Percentiles rank a stretch among this genome's conserved stretches.
Conservation (phyloP, 2,797 vertebrate genomes). For the Morelia viridis region DNA sequence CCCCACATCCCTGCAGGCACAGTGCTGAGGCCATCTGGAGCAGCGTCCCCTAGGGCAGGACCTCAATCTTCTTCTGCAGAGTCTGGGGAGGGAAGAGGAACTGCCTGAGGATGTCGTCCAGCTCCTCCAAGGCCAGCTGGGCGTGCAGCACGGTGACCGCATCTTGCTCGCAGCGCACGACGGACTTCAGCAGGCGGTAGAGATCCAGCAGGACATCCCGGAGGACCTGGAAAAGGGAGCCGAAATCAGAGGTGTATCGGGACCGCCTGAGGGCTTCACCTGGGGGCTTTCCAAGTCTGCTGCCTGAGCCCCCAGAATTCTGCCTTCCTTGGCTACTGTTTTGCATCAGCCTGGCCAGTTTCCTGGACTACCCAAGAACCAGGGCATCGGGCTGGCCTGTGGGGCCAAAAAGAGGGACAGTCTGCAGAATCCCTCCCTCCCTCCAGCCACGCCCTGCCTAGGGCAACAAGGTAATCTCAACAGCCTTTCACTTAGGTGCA, state of each 20-base stretch:
- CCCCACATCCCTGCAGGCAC: accelerated
- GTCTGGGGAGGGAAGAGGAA: conserved; percentile 85
- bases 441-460: not conserved
- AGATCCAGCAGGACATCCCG: conserved; percentile 85
- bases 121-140: conserved; percentile 89
- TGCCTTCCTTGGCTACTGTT: too few relatives aligned
- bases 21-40: not conserved
- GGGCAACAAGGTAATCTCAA: too few relatives aligned
- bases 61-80: conserved; percentile 90
- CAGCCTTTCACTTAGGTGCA: too few relatives aligned
- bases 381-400: conserved; percentile 2
- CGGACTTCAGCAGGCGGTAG: conserved; percentile 90
- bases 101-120: conserved; percentile 81
- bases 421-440: not conserved
- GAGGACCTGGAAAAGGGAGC: conserved; percentile 79
- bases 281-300: not conserved
- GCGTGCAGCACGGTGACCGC: conserved; percentile 82
- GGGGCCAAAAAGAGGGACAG: conserved; percentile 27
- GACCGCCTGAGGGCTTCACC: not conserved
- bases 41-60: conserved; percentile 77
- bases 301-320: not conserved
- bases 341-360: too few relatives aligned
- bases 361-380: conserved; percentile 57
- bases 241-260: not conserved
- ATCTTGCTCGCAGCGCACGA: conserved; percentile 78